Evolutionary conservation across 2,113 vertebrate species (phyloP).

Genomic region (Lanius collurio): DNA sequence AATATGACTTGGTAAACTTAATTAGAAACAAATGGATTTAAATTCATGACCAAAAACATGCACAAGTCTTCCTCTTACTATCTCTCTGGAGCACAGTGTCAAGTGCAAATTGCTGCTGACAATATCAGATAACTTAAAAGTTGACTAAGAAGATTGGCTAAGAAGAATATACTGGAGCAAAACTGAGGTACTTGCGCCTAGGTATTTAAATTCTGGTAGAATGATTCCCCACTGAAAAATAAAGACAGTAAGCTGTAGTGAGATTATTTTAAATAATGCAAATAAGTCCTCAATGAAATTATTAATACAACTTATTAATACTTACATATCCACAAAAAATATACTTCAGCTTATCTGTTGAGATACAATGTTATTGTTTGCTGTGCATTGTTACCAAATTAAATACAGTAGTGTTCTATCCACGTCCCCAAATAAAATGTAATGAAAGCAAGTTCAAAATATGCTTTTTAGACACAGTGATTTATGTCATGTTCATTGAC

Average conservation of each 20-base stretch:
- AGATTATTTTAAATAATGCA: background rate
- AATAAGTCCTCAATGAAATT: background rate
- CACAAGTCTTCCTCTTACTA: background rate
- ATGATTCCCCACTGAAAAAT: background rate
- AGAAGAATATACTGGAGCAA: background rate
- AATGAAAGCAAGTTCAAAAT: background rate
- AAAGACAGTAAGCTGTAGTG: background rate
- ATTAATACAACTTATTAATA: background rate
- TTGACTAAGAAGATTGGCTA: background rate
- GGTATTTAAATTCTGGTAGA: background rate
- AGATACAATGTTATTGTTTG: background rate
- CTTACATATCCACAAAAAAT: accelerated
- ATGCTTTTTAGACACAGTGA: background rate
- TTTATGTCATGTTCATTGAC: background rate
- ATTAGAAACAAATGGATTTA: background rate
- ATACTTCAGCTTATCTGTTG: background rate
- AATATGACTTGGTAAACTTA: background rate
- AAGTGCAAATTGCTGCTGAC: background rate
- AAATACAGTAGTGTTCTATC: background rate
- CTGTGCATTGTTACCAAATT: background rate
- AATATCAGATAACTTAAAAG: background rate
- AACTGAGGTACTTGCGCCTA: background rate
- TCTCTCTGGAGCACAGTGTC: accelerated
- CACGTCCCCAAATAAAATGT: background rate
- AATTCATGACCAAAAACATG: background rate